phyloP scores from a whole-genome alignment of 2,888 invertebrate genomes.

The Leucozona laternaria region DNA sequence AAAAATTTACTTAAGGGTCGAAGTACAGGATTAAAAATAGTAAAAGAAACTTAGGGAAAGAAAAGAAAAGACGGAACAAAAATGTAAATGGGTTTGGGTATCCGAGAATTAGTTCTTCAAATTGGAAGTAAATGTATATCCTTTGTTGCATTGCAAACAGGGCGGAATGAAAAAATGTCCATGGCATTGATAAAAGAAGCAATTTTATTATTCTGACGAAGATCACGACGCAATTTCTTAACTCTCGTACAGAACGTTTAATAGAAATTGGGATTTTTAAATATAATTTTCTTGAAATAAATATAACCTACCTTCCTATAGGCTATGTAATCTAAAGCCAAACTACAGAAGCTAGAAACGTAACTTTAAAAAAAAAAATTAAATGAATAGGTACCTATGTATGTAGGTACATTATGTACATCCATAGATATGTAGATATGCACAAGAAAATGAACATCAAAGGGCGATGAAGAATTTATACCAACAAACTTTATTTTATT shows the following conservation, averaged over 20 bases:
- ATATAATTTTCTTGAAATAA: too few relatives aligned
- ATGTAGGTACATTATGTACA: too few relatives aligned
- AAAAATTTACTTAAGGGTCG: constrained; percentile 41
- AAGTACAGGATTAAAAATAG: constrained; percentile 13
- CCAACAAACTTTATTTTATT: too few relatives aligned
- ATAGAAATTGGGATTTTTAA: too few relatives aligned
- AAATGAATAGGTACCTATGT: too few relatives aligned
- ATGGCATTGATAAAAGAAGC: neutral
- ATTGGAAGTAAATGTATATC: constrained; percentile 44
- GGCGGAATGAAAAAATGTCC: neutral
- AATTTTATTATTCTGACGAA: neutral
- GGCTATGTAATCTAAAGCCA: too few relatives aligned
- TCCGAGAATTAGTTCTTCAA: neutral
- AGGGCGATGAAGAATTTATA: too few relatives aligned
- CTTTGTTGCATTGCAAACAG: neutral
- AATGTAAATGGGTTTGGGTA: neutral
- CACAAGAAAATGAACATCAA: too few relatives aligned
- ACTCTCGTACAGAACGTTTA: neutral
- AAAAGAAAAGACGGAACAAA: constrained; percentile 55
- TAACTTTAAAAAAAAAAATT: too few relatives aligned
- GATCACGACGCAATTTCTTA: neutral
- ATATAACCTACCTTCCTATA: too few relatives aligned
- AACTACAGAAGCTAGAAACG: too few relatives aligned
- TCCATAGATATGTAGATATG: too few relatives aligned
- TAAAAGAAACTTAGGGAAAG: constrained; percentile 17